Conservation (phyloP, 1,140 invertebrate genomes). For the Drosophila athabasca region DNA sequence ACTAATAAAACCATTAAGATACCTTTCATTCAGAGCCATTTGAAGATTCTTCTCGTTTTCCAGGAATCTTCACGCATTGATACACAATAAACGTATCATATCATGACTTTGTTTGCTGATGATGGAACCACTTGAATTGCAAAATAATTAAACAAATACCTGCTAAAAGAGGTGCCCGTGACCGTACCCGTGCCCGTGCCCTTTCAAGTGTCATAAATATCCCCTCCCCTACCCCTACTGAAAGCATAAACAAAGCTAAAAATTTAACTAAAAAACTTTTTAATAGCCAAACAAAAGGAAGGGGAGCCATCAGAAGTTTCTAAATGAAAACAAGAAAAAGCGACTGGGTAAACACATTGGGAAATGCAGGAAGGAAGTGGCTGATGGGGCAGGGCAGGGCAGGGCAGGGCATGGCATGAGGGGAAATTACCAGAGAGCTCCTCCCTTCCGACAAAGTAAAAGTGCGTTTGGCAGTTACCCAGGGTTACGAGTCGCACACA, state of each 20-base stretch:
- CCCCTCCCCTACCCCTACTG: background rate
- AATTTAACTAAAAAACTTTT: conserved; percentile 49
- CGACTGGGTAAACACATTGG: conserved; percentile 28
- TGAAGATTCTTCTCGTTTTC: background rate
- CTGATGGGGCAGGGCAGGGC: conserved; percentile 39
- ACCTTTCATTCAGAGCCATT: background rate
- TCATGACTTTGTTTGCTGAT: no score
- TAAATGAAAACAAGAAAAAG: conserved; percentile 46
- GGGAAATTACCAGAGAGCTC: conserved; percentile 53
- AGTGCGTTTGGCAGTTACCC: conserved; percentile 74
- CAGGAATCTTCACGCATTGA: conserved; percentile 15
- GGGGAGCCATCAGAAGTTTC: conserved; percentile 49
- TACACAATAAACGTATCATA: conserved; percentile 4
- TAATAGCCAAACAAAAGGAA: conserved; percentile 59
- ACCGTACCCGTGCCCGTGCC: background rate
- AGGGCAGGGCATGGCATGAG: background rate
- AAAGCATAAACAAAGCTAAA: background rate
- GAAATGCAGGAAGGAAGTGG: conserved; percentile 72
- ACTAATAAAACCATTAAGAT: conserved; percentile 6
- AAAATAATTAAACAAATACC: conserved; percentile 29
- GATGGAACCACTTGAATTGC: background rate
- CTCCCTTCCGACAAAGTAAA: conserved; percentile 25
- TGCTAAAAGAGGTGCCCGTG: conserved; percentile 2
- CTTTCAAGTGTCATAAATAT: conserved; percentile 1
- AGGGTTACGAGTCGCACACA: conserved; percentile 16